Base-by-base conservation (phyloP, 2,888 invertebrate genomes). In the Campoletis raptor region DNA sequence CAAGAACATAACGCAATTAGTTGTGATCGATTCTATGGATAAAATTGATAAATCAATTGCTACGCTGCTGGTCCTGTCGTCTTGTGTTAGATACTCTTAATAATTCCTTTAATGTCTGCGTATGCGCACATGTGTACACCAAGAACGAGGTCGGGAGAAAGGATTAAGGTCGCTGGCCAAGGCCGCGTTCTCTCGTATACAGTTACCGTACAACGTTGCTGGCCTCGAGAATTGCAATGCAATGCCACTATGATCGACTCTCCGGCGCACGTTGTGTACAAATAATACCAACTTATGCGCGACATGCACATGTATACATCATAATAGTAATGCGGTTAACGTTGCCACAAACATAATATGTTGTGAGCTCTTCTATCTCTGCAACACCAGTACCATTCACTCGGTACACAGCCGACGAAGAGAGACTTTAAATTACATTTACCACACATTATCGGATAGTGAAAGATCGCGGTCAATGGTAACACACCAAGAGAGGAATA, bases 381-480 rank as follows among this genome's bases (percentile, higher is more conserved):
- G 21, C 48, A 57, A 21, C 37, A 70, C 69, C 45, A 52, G 54
- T 73, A 37, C 64, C 42, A 70, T 8, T 76, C 69, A 61, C 61
- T 48, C 74, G 48, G n/a, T 9, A 15, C 57, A 42, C 21, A 76
- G 10, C 42, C 64, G 52, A 57, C 48, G 15, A 24, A 83, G 40
- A 40, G 52, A 40, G 79, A 85, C 88, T 90, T 90, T 92, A 92
- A 92, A 92, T 92, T 92, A 90, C 91, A 92, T 92, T 92, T 92
- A 92, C 91, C 89, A 90, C 90, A 90, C 90, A 91, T 92, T 92
- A 92, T 91, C 89, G 88, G 87, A 87, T 85, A 88, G 89, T 89
- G 81, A 89, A 89, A 89, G 90, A 91, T 90, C 90, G 87, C 90
- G 90, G 91, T 91, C 91, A 88, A 89, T 90, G 91, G 91, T 91